Percentiles rank a stretch among this genome's conserved stretches.
Conservation (phyloP, 2,797 vertebrate species). For the Galago senegalensis region DNA sequence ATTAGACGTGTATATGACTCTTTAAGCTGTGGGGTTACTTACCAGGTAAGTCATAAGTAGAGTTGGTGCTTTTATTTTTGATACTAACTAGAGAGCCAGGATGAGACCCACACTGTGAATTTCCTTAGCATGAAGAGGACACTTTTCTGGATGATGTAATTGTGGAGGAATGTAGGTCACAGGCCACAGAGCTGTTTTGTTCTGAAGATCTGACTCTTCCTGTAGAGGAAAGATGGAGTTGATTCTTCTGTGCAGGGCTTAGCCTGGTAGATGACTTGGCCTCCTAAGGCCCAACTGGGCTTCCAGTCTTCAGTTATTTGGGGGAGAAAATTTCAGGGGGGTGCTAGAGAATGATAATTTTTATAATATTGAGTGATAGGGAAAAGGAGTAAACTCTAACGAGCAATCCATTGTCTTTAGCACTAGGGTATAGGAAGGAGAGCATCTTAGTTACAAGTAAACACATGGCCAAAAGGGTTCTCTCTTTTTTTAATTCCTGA, state of each 20-base stretch:
- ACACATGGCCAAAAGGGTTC: not conserved
- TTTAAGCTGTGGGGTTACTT: not conserved
- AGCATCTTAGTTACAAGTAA: conserved; percentile 15
- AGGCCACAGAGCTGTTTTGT: not conserved
- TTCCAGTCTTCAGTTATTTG: not conserved
- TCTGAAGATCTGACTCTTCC: not conserved
- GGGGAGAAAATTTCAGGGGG: not conserved
- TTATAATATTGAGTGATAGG: not conserved
- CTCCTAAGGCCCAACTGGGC: not conserved
- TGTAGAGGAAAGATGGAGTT: not conserved
- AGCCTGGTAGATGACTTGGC: not conserved
- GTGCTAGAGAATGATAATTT: not conserved
- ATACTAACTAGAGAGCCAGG: conserved; percentile 4
- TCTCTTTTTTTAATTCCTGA: not conserved
- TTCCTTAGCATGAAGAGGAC: not conserved
- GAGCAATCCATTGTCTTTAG: not conserved
- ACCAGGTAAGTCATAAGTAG: not conserved
- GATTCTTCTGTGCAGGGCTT: not conserved
- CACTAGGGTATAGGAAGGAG: not conserved
- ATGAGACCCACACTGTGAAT: conserved; percentile 11
- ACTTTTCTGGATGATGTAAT: conserved; percentile 7
- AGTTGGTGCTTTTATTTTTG: conserved; percentile 28
- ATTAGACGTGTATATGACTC: not conserved
- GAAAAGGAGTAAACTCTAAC: not conserved
- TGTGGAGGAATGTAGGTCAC: not conserved